These are phyloP conservation scores for Percina caprodes DNA, from an alignment of 2,113 vertebrate genomes.

Conservation along the genomic window DNA sequence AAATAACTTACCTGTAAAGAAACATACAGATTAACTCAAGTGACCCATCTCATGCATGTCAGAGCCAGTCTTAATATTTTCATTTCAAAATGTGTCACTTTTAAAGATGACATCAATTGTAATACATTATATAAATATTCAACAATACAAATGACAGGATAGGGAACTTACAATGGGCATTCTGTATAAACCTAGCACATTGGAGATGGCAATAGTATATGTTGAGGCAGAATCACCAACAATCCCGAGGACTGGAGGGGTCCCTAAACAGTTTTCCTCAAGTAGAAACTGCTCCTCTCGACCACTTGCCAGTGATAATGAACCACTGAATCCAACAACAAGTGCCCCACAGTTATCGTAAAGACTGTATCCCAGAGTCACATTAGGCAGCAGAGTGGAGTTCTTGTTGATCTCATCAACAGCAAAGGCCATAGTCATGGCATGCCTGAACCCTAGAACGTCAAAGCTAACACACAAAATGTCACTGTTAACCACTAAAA, in stretches of 20 bases:
- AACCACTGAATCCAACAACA: slow-evolving; percentile 73
- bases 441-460: slow-evolving; percentile 69
- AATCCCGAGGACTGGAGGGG: slow-evolving; percentile 73
- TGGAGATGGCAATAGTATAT: slow-evolving; percentile 5
- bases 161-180: slow-evolving; percentile 11
- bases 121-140: not conserved
- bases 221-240: slow-evolving; percentile 64
- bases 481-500: not conserved
- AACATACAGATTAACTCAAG: not conserved
- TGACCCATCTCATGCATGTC: not conserved
- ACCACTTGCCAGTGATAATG: slow-evolving; percentile 65
- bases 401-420: slow-evolving; percentile 79
- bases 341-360: slow-evolving; percentile 78
- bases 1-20: slow-evolving; percentile 10
- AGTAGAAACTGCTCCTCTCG: slow-evolving; percentile 43
- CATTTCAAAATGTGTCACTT: not conserved
- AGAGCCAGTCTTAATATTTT: not conserved
- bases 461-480: slow-evolving; percentile 66
- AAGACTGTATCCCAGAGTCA: slow-evolving; percentile 39
- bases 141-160: not conserved
- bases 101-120: not conserved
- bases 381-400: slow-evolving; percentile 65
- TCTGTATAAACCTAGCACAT: slow-evolving; percentile 10
- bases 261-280: slow-evolving; percentile 55
- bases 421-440: slow-evolving; percentile 78